A percentile compares a stretch with the other conserved stretches of the same genome.
Conservation (phyloP, 2,888 invertebrate genomes). For the Erebia palarica region DNA sequence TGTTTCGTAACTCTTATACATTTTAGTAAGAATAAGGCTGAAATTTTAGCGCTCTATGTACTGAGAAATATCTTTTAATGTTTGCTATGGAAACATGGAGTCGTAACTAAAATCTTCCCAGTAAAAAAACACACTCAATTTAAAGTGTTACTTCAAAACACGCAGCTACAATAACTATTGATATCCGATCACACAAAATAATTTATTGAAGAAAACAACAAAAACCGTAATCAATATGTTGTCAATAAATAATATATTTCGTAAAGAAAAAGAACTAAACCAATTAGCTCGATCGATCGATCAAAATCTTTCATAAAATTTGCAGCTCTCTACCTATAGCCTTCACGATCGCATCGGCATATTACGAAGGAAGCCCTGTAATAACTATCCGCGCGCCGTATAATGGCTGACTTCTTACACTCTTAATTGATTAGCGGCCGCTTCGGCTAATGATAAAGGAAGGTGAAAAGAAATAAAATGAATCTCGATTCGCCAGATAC, state of each 20-base stretch:
- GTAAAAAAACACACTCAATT: background rate
- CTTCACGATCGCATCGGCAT: slow-evolving; percentile 79
- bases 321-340: slow-evolving; percentile 71
- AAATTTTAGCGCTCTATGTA: no score
- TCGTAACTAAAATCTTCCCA: background rate
- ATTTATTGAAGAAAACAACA: slow-evolving; percentile 44
- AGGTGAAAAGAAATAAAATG: slow-evolving; percentile 81
- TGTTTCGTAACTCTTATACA: background rate
- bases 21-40: no score
- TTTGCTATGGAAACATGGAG: background rate
- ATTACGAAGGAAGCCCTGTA: slow-evolving; percentile 76
- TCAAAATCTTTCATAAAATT: slow-evolving; percentile 74
- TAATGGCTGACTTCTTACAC: slow-evolving; percentile 82
- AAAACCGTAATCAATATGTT: slow-evolving; percentile 9
- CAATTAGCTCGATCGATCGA: slow-evolving; percentile 66
- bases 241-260: slow-evolving; percentile 18
- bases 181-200: slow-evolving; percentile 19
- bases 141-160: no score
- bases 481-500: slow-evolving; percentile 72
- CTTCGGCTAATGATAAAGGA: slow-evolving; percentile 81
- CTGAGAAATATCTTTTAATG: background rate
- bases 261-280: slow-evolving; percentile 35
- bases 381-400: slow-evolving; percentile 79
- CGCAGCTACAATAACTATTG: no score
- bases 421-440: slow-evolving; percentile 84